Percentiles rank a stretch among this genome's conserved stretches.
Conservation (phyloP, 2,797 vertebrate species). For the Sebastes itinus region DNA sequence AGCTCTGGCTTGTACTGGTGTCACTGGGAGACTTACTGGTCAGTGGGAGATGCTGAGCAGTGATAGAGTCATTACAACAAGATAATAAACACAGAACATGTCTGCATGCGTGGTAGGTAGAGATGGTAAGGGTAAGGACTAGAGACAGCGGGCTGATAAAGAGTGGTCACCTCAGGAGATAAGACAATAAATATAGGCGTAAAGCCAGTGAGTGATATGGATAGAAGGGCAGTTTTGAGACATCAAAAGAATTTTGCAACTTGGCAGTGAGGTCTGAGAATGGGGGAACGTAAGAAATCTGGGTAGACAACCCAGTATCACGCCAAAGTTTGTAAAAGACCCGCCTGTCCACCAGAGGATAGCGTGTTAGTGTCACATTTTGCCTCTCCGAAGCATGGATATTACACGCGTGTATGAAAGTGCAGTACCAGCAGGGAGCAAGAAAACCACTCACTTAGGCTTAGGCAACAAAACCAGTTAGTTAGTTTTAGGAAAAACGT, state of each 20-base stretch:
- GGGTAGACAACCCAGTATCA: too few relatives aligned
- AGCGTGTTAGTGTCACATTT: too few relatives aligned
- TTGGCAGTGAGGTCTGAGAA: constrained; percentile 66
- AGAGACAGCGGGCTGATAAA: constrained; percentile 32
- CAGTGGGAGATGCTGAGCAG: constrained; percentile 57
- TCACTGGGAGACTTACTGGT: constrained; percentile 61
- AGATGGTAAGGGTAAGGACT: constrained; percentile 16
- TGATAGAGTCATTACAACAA: constrained; percentile 49
- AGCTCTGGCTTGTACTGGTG: constrained; percentile 50
- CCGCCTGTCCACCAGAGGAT: too few relatives aligned
- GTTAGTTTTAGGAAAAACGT: too few relatives aligned
- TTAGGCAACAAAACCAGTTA: too few relatives aligned
- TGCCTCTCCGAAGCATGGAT: too few relatives aligned
- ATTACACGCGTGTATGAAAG: too few relatives aligned
- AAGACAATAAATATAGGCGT: constrained; percentile 19
- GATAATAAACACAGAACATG: constrained; percentile 56
- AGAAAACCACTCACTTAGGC: too few relatives aligned
- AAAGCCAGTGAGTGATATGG: background rate
- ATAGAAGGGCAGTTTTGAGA: constrained; percentile 26
- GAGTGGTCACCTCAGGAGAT: constrained; percentile 11
- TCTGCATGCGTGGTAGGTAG: constrained; percentile 26
- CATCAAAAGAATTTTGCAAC: constrained; percentile 71
- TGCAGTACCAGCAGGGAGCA: too few relatives aligned
- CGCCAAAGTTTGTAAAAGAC: too few relatives aligned
- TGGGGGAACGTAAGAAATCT: constrained; percentile 53